Base-by-base conservation (phyloP, 2,888 invertebrate species). In the Meiosimyza decipiens region DNA sequence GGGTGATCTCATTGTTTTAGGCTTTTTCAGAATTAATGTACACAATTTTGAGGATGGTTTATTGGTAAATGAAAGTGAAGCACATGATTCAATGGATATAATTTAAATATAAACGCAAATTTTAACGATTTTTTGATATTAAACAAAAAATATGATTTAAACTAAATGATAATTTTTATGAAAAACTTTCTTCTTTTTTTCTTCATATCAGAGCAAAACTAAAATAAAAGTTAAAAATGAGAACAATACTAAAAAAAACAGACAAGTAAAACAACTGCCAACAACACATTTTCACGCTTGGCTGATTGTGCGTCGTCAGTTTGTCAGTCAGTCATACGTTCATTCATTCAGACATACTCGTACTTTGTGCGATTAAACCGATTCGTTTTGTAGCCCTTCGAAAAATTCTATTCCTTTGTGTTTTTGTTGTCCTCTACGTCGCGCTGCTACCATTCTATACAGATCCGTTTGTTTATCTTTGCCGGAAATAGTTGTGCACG, bases 1-100 rank as follows among this genome's bases (percentile, higher is more conserved):
- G 62, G 47, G 62, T 47, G 47, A 62, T 40, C 11, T 62, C 47
- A 62, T 62, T 62, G 62, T 47, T 28, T 60, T 28, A 18, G 18
- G 40, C 9, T 40, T 40, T 40, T 40, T 40, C 9, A 9, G 9
- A 40, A 40, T 7, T 3, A 40, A 40, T 40, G 40, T 40, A 40
- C 3, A 40, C 1, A 7, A 1, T 55, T 18, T 4, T 55, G 22
- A 13, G 18, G 55, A 28, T 55, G 18, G 55, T 55, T 22, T 22
- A 55, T 16, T 4, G 55, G 18, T 16, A 55, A 28, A 28, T 28
- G 11, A 12, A 18, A 12, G 18, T 55, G 55, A 55, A 16, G 11
- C 12, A 13, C 55, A 55, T 55, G 55, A 28, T 55, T 12, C 9
- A 55, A 22, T 22, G 5, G 11, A 18, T 6, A 55, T 55, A 11